phyloP scores from a whole-genome alignment of 2,113 vertebrate species.

The Murina feae region DNA sequence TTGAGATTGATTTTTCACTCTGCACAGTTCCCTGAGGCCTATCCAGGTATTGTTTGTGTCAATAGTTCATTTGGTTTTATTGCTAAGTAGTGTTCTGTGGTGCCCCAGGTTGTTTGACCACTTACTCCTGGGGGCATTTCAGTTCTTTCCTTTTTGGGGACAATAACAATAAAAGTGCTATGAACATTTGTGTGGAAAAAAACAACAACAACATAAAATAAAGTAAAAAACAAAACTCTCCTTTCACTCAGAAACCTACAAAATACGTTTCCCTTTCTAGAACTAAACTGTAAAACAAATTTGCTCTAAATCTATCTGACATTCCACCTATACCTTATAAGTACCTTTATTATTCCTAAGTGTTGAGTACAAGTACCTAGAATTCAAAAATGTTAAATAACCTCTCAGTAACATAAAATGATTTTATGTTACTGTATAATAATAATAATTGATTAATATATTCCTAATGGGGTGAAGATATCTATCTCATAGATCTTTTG shows the following conservation, averaged over 20 bases:
- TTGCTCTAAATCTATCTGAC: not conserved
- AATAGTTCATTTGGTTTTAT: not conserved
- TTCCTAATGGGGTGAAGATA: not conserved
- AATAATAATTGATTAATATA: not conserved
- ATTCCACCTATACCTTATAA: not conserved
- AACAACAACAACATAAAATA: not conserved
- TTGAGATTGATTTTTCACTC: not conserved
- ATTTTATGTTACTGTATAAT: not conserved
- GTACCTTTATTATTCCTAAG: not conserved
- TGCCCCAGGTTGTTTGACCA: not conserved
- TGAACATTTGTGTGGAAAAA: not conserved
- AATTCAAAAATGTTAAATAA: not conserved
- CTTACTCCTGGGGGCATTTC: not conserved
- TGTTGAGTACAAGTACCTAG: not conserved
- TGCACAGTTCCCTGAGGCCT: not conserved
- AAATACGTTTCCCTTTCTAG: not conserved
- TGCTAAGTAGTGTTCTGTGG: not conserved
- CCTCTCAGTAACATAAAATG: not conserved
- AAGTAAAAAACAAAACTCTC: not conserved
- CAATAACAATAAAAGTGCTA: not conserved
- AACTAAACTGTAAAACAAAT: not conserved
- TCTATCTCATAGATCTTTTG: not conserved
- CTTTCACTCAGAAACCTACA: not conserved
- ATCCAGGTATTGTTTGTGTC: not conserved
- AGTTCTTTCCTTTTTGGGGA: not conserved